A percentile compares a stretch with the other conserved stretches of the same genome.
phyloP scores from a whole-genome alignment of 92 coral and sea anemone species.

The Actinernus sp. region DNA sequence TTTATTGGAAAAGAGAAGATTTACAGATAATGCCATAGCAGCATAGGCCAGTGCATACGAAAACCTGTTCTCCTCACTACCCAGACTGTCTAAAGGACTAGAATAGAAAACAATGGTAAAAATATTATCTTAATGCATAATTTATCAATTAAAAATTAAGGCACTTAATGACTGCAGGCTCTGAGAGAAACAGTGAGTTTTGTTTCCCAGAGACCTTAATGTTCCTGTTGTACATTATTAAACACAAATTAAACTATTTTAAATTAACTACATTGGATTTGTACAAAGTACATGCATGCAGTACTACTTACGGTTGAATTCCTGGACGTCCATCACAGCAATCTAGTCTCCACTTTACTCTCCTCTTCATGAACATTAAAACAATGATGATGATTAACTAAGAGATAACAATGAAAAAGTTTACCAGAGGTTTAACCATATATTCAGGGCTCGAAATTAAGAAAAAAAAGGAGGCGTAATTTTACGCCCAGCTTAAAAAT shows the following conservation, averaged over 20 bases:
- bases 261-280: background rate
- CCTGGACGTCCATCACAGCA: constrained; percentile 63
- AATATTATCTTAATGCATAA: background rate
- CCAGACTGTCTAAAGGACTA: constrained; percentile 66
- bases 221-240: background rate
- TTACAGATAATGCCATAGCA: constrained; percentile 35
- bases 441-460: no score
- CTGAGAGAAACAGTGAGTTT: background rate
- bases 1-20: constrained; percentile 33
- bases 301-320: constrained; percentile 48
- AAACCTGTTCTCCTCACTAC: constrained; percentile 58
- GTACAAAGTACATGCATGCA: background rate
- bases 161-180: background rate
- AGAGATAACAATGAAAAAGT: no score
- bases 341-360: constrained; percentile 5
- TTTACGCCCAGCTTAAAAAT: no score
- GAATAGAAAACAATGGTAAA: background rate
- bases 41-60: constrained; percentile 66
- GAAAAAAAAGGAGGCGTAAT: no score
- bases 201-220: background rate
- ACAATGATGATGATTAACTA: constrained; percentile 37
- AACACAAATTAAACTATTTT: background rate
- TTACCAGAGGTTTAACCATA: no score
- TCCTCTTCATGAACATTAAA: constrained; percentile 34
- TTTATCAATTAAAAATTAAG: background rate